These are phyloP conservation scores for Zaprionus obscuricornis DNA, from an alignment of 2,888 invertebrate species.

Conservation along the genomic window DNA sequence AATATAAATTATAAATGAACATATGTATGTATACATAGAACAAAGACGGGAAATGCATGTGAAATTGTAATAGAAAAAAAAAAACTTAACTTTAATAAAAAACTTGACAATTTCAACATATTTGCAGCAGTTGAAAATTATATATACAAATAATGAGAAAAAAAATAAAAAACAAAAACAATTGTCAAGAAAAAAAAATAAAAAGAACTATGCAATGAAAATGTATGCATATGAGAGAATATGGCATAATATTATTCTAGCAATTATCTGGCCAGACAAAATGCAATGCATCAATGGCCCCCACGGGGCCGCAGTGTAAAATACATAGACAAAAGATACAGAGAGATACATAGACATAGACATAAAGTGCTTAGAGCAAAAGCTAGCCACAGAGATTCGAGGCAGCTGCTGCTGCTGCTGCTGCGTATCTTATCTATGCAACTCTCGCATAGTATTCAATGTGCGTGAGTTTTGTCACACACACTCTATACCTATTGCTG, in stretches of 20 bases:
- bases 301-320: constrained; percentile 50
- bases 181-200: not conserved
- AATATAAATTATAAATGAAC: too few species aligned
- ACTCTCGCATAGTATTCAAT: constrained; percentile 66
- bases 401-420: constrained; percentile 50
- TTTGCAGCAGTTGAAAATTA: too few species aligned
- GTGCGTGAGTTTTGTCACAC: constrained; percentile 57
- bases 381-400: constrained; percentile 1
- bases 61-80: too few species aligned
- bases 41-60: too few species aligned
- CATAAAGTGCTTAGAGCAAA: too few species aligned
- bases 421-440: constrained; percentile 77
- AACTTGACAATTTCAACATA: too few species aligned
- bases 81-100: too few species aligned
- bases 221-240: constrained; percentile 22
- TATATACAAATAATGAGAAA: too few species aligned
- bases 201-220: constrained; percentile 8
- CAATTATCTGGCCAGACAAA: constrained; percentile 73
- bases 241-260: constrained; percentile 64
- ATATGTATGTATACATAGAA: too few species aligned
- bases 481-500: constrained; percentile 15
- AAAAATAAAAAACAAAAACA: not conserved
- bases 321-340: not conserved
- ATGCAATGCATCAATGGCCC: constrained; percentile 69
- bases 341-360: too few species aligned